Evolutionary conservation across 1,140 invertebrate genomes (phyloP), one percentile per base, ranked within the genome.

Genomic region (Druon quercuslanigerum): DNA sequence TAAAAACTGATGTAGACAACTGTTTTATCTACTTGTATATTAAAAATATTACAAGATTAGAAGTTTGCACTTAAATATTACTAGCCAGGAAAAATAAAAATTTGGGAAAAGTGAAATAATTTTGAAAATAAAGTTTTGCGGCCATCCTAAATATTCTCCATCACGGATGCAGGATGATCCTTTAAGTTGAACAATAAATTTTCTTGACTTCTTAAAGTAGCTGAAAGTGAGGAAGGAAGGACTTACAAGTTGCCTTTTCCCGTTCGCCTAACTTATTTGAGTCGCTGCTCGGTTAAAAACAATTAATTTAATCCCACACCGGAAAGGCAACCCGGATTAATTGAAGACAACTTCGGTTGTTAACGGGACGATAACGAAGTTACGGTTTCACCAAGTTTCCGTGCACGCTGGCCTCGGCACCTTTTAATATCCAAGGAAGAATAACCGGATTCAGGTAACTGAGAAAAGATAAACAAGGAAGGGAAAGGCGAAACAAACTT

Each of bases 361-460:
- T 78, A 75, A 71, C 74, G 76, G 71, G 73, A 81, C 73, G 73
- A 74, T 79, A 81, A 81, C 77, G 56, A 79, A 81, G 77, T 81
- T 79, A 75, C 74, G 77, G 75, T 78, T 81, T 72, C 46, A 25
- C 17, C 13, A 78, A 81, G 77, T 81, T 81, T 51, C 17, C 74
- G 12, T 19, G n/a, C 56, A 66, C 60, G 60, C 25, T 66, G 60
- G 33, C 60, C 60, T 66, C 60, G 40, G 60, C 60, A 66, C 25
- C 60, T 66, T 66, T 66, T 66, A 66, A 66, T 66, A 66, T 33
- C 60, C 60, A 66, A 66, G 12, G 60, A 66, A 66, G 60, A 66
- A 66, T 66, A 66, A 66, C 25, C 33, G 14, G 40, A 66, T 33
- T 33, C 60, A 66, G 60, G 60, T 66, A 66, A 66, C 60, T 66